phyloP scores from a whole-genome alignment of 2,888 invertebrate species.

The Eledona agricola region DNA sequence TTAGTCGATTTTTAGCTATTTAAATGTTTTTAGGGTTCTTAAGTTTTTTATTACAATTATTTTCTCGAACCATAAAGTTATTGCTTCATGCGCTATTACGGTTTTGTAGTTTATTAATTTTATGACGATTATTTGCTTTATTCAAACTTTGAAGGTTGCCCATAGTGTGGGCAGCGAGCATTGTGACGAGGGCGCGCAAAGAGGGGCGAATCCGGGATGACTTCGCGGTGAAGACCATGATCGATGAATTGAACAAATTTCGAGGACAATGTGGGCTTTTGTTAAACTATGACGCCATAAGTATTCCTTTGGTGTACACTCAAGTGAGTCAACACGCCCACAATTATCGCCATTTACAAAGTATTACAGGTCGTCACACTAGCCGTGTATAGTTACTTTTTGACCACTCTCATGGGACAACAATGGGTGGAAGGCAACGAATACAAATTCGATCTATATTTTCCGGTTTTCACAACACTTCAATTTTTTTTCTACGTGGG shows the following conservation, averaged over 20 bases:
- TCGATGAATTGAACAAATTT: slow-evolving; percentile 87
- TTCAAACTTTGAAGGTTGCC: slow-evolving; percentile 70
- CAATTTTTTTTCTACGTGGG: slow-evolving; percentile 91
- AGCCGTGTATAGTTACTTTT: slow-evolving; percentile 91
- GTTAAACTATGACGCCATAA: slow-evolving; percentile 81
- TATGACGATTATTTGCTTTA: too few species aligned
- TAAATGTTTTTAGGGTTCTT: too few species aligned
- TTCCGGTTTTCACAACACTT: slow-evolving; percentile 88
- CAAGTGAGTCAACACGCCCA: slow-evolving; percentile 70
- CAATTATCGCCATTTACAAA: too few species aligned
- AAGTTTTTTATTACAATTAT: too few species aligned
- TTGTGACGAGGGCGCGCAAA: slow-evolving; percentile 87
- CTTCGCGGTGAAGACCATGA: slow-evolving; percentile 90
- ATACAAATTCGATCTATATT: slow-evolving; percentile 82
- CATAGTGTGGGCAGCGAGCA: slow-evolving; percentile 91
- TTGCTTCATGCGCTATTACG: too few species aligned
- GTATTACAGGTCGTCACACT: slow-evolving; percentile 76
- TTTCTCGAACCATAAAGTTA: too few species aligned
- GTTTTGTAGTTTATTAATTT: too few species aligned
- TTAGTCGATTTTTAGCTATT: too few species aligned
- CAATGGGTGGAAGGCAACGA: slow-evolving; percentile 79
- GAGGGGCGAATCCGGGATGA: slow-evolving; percentile 90
- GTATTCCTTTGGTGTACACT: slow-evolving; percentile 83
- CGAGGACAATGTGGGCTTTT: slow-evolving; percentile 80
- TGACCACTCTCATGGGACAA: slow-evolving; percentile 87